Evolutionary conservation across 2,113 vertebrate species (phyloP).

Genomic region (Oxygymnocypris stewartii): DNA sequence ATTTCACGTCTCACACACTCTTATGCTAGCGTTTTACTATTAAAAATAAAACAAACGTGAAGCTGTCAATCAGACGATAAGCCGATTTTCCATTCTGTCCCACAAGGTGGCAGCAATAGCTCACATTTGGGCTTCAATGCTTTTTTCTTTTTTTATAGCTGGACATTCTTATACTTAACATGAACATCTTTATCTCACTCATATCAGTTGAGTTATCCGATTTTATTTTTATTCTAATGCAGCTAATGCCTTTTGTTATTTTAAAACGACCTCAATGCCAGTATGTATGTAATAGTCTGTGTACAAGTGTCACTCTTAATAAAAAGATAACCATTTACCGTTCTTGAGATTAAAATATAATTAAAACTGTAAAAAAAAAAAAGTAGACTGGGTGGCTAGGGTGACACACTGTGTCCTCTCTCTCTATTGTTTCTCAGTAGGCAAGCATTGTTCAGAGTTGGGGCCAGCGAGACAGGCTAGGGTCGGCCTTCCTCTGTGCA

Average conservation of each 20-base stretch:
- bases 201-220: neutral
- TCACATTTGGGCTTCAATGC: neutral
- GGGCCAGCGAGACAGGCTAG: neutral
- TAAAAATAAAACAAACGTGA: neutral
- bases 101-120: conserved; percentile 30
- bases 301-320: no score
- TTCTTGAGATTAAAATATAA: neutral
- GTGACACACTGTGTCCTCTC: neutral
- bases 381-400: neutral
- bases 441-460: conserved; percentile 32
- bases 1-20: neutral
- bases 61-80: neutral
- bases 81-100: neutral
- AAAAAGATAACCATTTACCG: no score
- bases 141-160: neutral
- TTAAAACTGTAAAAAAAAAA: neutral
- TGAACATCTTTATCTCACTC: neutral
- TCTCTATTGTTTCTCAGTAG: conserved; percentile 31
- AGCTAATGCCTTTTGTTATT: neutral
- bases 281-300: neutral
- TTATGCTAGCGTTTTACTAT: neutral
- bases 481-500: conserved; percentile 7
- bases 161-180: neutral
- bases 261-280: neutral
- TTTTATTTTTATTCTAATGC: neutral